phyloP scores from a whole-genome alignment of 37 sponge, comb jelly and placozoan genomes.

The Theonella swinhoei region DNA sequence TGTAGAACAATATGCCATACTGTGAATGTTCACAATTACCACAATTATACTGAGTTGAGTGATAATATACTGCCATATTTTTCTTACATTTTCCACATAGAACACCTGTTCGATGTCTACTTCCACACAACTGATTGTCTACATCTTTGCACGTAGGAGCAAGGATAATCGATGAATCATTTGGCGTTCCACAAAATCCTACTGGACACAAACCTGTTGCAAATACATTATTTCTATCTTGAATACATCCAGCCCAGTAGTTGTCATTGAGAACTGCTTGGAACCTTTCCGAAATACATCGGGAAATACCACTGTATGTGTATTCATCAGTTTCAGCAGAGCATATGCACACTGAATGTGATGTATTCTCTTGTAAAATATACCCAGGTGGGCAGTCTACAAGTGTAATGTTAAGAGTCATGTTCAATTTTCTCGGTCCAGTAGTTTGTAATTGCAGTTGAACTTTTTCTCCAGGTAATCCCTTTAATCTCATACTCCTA shows the following conservation, averaged over 20 bases:
- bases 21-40: neutral
- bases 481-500: neutral
- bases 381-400: slow-evolving; percentile 44
- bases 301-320: slow-evolving; percentile 4
- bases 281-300: neutral
- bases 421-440: neutral
- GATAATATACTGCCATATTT: slow-evolving; percentile 26
- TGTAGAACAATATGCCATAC: slow-evolving; percentile 15
- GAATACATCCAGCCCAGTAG: slow-evolving; percentile 57
- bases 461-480: neutral
- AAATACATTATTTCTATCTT: neutral
- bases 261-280: slow-evolving; percentile 17
- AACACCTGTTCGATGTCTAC: slow-evolving; percentile 12
- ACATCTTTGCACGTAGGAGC: slow-evolving; percentile 1
- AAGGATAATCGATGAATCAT: neutral
- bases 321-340: slow-evolving; percentile 1
- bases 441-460: neutral
- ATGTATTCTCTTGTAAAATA: neutral
- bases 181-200: slow-evolving; percentile 8
- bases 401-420: neutral
- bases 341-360: neutral
- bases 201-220: slow-evolving; percentile 32
- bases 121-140: slow-evolving; percentile 20
- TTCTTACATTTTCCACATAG: slow-evolving; percentile 36
- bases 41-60: slow-evolving; percentile 29